Evolutionary conservation across 37 sponge, comb jelly and placozoan genomes (phyloP), one percentile per base, ranked within the genome.

Genomic region (Dysidea cf. avara): DNA sequence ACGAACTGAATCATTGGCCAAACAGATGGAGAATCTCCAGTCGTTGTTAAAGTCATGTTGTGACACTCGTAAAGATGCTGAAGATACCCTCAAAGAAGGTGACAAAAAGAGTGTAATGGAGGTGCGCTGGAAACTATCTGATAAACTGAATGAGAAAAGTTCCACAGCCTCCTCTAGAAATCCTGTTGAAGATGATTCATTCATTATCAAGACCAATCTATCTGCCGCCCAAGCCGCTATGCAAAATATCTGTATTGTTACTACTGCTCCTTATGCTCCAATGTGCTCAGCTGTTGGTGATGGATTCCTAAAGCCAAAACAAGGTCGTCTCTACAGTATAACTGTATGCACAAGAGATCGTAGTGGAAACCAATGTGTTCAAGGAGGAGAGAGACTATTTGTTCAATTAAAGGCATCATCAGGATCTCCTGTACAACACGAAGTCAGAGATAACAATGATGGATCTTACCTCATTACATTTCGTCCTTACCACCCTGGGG

Each of bases 221-320:
- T 35, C 78, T 36, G 64, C 39, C 3, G 74, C 76, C 22, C 58
- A 77, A 30, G 40, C 71, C 4, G 74, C 86, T 0, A 56, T 90
- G 21, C 64, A 71, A 61, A 77, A 25, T 29, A 54, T 90, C 18
- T 82, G 85, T 31, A 51, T 36, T 30, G 47, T 90, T 24, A 82
- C 91, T 7, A 90, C 91, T 16, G 79, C 91, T 12, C 86, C 92
- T 1, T 87, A 87, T 61, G 81, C 92, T 52, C 88, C 88, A 16
- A 72, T 80, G 30, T 87, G 88, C 62, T 68, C 77, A 3, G 88
- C 88, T 26, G 48, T 76, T 62, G 92, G 92, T 0, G 92, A 92
- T 7, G 92, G 92, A 7, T 68, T 87, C 22, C 58, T 39, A 47
- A 71, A 85, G 39, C 91, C 91, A 14, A 47, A 78, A n/a, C 59